Evolutionary conservation across 1,140 invertebrate genomes (phyloP).

Genomic region (Heliconius eleuchia): DNA sequence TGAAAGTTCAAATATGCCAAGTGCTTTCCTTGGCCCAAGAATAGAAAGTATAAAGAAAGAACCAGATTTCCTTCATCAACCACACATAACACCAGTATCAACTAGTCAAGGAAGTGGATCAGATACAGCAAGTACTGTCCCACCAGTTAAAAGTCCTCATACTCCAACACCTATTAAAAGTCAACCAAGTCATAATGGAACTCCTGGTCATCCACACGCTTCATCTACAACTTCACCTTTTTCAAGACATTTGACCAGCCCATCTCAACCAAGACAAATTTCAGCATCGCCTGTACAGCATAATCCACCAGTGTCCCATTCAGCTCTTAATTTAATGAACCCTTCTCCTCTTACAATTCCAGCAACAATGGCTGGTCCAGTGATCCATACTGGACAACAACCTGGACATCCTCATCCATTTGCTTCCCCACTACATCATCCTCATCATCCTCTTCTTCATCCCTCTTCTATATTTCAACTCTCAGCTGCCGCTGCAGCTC

Average conservation of each 20-base stretch:
- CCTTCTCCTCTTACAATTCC: constrained; percentile 84
- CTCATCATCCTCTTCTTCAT: constrained; percentile 86
- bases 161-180: constrained; percentile 79
- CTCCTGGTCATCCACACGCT: constrained; percentile 71
- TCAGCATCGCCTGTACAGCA: constrained; percentile 79
- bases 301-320: constrained; percentile 80
- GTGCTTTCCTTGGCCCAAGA: constrained; percentile 82
- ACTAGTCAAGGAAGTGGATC: constrained; percentile 69
- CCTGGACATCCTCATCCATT: constrained; percentile 84
- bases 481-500: constrained; percentile 81
- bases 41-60: constrained; percentile 89
- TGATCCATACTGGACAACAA: constrained; percentile 87
- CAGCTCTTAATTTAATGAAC: constrained; percentile 83
- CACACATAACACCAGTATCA: constrained; percentile 67
- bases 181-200: constrained; percentile 74
- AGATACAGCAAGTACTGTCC: constrained; percentile 58
- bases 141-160: constrained; percentile 78
- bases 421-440: constrained; percentile 81
- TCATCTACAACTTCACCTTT: constrained; percentile 78
- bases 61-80: constrained; percentile 82
- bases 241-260: constrained; percentile 76
- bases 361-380: constrained; percentile 85
- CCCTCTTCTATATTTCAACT: constrained; percentile 84
- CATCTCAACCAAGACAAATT: constrained; percentile 73
- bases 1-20: constrained; percentile 65